Conservation (phyloP, 2,113 vertebrate species). For the Mellivora capensis region DNA sequence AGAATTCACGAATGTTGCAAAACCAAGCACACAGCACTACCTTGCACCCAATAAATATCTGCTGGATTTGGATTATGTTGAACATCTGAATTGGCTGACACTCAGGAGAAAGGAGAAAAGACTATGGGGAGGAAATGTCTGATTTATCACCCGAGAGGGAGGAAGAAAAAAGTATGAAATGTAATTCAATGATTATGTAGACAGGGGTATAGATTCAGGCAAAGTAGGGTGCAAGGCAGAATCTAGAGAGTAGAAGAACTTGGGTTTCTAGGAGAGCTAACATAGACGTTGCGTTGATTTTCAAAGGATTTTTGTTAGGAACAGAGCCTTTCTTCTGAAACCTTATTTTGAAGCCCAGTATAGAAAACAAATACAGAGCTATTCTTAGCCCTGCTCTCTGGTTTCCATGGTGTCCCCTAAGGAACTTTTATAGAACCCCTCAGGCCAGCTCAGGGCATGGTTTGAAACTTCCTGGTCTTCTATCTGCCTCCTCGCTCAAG, state of each 20-base stretch:
- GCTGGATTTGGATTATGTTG: conserved; percentile 15
- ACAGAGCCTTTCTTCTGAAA: conserved; percentile 45
- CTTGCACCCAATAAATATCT: background rate
- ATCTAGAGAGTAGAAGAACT: background rate
- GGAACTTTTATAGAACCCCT: conserved; percentile 4
- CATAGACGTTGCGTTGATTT: background rate
- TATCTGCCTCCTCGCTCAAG: background rate
- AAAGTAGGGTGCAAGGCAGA: conserved; percentile 6
- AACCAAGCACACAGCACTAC: background rate
- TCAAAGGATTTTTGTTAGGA: conserved; percentile 43
- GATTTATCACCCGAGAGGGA: background rate
- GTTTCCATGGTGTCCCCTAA: conserved; percentile 15
- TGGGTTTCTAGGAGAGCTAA: conserved; percentile 21
- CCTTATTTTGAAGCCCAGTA: conserved; percentile 26
- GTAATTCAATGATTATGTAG: background rate
- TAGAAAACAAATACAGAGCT: conserved; percentile 37
- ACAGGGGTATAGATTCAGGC: background rate
- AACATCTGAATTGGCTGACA: background rate
- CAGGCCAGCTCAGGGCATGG: background rate
- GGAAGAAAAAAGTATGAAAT: background rate
- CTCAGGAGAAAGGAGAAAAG: background rate
- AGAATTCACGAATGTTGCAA: background rate
- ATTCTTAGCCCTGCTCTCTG: conserved; percentile 26
- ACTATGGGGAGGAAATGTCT: background rate
- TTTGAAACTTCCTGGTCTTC: conserved; percentile 18